Conservation (phyloP, 2,797 vertebrate species). For the Numenius phaeopus region DNA sequence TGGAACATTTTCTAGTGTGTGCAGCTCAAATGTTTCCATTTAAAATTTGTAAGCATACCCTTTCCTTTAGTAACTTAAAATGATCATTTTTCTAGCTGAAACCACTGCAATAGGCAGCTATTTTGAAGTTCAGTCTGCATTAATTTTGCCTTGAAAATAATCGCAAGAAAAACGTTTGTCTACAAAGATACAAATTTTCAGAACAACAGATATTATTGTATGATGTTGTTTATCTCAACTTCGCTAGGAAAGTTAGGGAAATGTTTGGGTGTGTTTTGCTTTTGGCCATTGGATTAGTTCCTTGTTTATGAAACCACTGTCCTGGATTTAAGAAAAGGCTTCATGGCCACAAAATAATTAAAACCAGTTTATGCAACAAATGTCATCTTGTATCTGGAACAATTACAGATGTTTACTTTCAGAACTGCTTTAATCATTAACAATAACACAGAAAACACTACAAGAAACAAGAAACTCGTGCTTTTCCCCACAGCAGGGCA, state of each 20-base stretch:
- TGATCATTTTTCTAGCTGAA: neutral
- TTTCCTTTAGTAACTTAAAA: neutral
- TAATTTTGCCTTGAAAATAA: conserved; percentile 22
- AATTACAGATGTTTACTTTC: conserved; percentile 75
- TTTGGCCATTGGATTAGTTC: conserved; percentile 65
- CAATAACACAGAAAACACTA: conserved; percentile 57
- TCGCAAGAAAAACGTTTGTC: neutral
- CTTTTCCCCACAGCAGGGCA: conserved; percentile 35
- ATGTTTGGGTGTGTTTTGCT: conserved; percentile 64
- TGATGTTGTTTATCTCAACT: conserved; percentile 57
- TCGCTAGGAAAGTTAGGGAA: conserved; percentile 44
- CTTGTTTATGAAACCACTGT: conserved; percentile 69
- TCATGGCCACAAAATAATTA: conserved; percentile 66
- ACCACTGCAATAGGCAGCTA: neutral
- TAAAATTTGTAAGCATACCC: neutral
- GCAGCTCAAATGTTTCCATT: conserved; percentile 19
- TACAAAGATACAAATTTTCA: neutral
- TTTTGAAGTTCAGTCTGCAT: neutral
- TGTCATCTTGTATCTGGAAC: conserved; percentile 59
- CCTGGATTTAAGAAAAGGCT: conserved; percentile 58
- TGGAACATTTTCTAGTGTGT: neutral
- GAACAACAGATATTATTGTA: too few species aligned
- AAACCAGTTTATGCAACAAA: conserved; percentile 65
- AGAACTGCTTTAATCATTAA: conserved; percentile 67
- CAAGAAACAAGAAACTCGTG: conserved; percentile 26